A percentile compares a stretch with the other conserved stretches of the same genome.
phyloP scores from a whole-genome alignment of 2,888 invertebrate species.

The Neoitamus cyanurus region DNA sequence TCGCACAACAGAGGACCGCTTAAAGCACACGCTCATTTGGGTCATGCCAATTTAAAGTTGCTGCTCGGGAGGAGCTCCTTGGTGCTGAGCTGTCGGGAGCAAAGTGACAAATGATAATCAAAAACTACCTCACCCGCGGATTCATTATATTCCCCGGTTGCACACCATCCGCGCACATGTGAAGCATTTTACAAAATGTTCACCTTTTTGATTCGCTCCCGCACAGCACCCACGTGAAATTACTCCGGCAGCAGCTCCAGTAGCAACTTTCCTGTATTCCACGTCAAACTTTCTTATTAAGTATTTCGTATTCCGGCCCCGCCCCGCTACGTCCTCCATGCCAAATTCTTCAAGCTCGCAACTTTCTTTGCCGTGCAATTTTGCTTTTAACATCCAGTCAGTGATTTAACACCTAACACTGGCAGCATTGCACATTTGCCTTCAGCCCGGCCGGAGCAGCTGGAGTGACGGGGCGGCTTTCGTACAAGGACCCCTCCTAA shows the following conservation, averaged over 20 bases:
- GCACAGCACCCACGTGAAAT: not conserved
- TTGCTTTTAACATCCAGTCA: not conserved
- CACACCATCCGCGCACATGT: not conserved
- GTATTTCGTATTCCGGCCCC: not conserved
- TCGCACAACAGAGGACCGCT: not conserved
- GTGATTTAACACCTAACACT: not conserved
- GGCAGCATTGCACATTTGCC: not conserved
- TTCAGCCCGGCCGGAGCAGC: not conserved
- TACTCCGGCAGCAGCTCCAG: not conserved
- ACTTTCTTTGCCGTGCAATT: not conserved
- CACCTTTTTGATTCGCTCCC: not conserved
- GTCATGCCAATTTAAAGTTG: too few relatives aligned
- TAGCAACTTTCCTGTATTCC: not conserved
- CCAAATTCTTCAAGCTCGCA: not conserved
- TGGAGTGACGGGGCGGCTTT: not conserved
- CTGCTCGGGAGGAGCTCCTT: not conserved
- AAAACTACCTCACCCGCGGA: not conserved
- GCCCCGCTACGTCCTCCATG: not conserved
- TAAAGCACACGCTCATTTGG: too few relatives aligned
- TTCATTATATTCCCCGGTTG: not conserved
- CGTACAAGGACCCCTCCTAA: not conserved
- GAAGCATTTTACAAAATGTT: not conserved
- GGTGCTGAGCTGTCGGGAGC: not conserved
- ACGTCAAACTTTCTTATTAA: constrained; percentile 1
- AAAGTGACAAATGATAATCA: not conserved